A percentile compares a stretch with the other conserved stretches of the same genome.
Evolutionary conservation across 2,888 invertebrate genomes (phyloP).

Genomic region (Trichogramma evanescens): DNA sequence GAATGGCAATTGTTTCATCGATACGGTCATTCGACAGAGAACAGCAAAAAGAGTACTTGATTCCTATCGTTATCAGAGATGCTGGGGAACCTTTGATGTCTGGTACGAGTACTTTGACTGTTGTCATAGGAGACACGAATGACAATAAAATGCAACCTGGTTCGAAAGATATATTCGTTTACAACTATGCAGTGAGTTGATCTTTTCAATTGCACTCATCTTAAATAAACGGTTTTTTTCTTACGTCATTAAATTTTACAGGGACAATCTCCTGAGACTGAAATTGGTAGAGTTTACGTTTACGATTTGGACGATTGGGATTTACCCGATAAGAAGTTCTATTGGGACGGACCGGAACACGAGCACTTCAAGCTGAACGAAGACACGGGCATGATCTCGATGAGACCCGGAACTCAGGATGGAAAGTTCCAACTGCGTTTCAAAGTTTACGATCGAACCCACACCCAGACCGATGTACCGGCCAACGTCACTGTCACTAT

Average conservation of each 20-base stretch:
- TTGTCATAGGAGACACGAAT: conserved; percentile 95
- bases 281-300: conserved; percentile 92
- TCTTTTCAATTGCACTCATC: neutral
- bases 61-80: conserved; percentile 96
- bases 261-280: conserved; percentile 82
- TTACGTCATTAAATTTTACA: conserved; percentile 42
- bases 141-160: conserved; percentile 99
- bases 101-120: conserved; percentile 90
- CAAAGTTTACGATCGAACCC: conserved; percentile 88
- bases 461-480: conserved; percentile 89
- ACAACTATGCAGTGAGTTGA: conserved; percentile 70
- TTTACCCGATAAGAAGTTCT: conserved; percentile 93
- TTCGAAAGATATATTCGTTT: conserved; percentile 92
- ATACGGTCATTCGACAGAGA: conserved; percentile 90
- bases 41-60: conserved; percentile 90
- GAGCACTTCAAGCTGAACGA: conserved; percentile 82
- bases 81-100: conserved; percentile 95
- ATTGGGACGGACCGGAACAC: conserved; percentile 84
- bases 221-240: neutral
- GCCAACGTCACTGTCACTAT: conserved; percentile 96
- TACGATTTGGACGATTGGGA: conserved; percentile 99
- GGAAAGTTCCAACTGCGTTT: conserved; percentile 76
- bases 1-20: conserved; percentile 95
- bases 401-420: conserved; percentile 86
- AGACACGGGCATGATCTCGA: conserved; percentile 90